Conservation (phyloP, 2,888 invertebrate species). For the Pecten maximus region DNA sequence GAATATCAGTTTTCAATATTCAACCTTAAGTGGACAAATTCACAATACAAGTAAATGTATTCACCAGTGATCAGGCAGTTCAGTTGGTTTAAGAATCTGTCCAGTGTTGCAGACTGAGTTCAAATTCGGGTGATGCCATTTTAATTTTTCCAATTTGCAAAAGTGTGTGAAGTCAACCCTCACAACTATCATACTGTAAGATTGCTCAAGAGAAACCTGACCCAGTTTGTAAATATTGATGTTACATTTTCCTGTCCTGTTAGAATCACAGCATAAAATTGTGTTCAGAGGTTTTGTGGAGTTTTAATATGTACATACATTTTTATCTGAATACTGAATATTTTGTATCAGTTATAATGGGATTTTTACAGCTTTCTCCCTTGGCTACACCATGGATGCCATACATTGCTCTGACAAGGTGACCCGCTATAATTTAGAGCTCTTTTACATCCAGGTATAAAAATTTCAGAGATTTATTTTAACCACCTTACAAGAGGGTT, state of each 20-base stretch:
- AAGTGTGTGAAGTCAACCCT: not conserved
- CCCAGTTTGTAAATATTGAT: not conserved
- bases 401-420: not conserved
- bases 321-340: not conserved
- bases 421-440: not conserved
- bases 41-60: too few species aligned
- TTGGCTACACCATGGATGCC: not conserved
- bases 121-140: too few species aligned
- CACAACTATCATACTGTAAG: not conserved
- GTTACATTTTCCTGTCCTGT: not conserved
- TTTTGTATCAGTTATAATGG: not conserved
- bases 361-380: slow-evolving; percentile 5
- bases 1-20: too few species aligned
- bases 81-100: too few species aligned
- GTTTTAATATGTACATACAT: not conserved
- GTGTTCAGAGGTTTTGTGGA: not conserved
- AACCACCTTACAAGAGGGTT: not conserved
- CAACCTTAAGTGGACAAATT: too few species aligned
- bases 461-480: not conserved
- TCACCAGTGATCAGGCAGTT: too few species aligned
- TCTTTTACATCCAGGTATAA: slow-evolving; percentile 23
- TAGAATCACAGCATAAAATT: not conserved
- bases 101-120: too few species aligned
- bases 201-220: not conserved
- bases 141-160: not conserved